Percentiles rank a stretch among this genome's conserved stretches.
Evolutionary conservation across 1,140 invertebrate species (phyloP).

Genomic region (Cecropterus lyciades): DNA sequence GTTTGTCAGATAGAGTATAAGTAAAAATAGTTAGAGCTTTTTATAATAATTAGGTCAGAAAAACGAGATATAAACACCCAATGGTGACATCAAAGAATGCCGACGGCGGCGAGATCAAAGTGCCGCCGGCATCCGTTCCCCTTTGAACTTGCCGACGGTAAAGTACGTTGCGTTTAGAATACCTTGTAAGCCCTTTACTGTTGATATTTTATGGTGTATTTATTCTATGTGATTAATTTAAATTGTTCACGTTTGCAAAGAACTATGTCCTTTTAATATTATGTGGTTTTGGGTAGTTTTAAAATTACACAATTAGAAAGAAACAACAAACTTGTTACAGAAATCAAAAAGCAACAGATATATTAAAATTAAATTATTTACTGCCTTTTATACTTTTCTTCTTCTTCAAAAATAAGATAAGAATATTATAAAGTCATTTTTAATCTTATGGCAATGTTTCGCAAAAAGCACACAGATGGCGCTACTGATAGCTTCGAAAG

Average conservation of each 20-base stretch:
- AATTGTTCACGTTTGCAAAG: too few species aligned
- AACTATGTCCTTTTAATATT: too few species aligned
- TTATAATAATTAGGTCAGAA: slow-evolving; percentile 58
- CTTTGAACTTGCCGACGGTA: slow-evolving; percentile 64
- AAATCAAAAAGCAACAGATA: too few species aligned
- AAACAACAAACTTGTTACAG: too few species aligned
- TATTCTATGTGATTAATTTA: background rate
- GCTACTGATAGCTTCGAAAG: background rate
- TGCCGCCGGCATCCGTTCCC: slow-evolving; percentile 49
- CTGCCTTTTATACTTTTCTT: too few species aligned
- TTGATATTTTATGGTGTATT: slow-evolving; percentile 38
- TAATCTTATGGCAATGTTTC: background rate
- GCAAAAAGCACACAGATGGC: background rate
- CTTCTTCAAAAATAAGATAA: too few species aligned
- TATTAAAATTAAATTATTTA: too few species aligned
- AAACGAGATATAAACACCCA: slow-evolving; percentile 49
- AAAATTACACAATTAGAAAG: too few species aligned
- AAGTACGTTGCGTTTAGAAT: slow-evolving; percentile 42
- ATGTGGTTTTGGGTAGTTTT: too few species aligned
- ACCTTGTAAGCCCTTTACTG: slow-evolving; percentile 19
- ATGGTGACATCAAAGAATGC: slow-evolving; percentile 58
- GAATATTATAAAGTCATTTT: background rate
- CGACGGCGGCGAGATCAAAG: slow-evolving; percentile 68
- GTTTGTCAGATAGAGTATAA: background rate
- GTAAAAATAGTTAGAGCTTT: slow-evolving; percentile 4